A percentile compares a stretch with the other conserved stretches of the same genome.
These are phyloP conservation scores for Cygnus olor DNA, from an alignment of 2,797 vertebrate species.

Conservation along the genomic window DNA sequence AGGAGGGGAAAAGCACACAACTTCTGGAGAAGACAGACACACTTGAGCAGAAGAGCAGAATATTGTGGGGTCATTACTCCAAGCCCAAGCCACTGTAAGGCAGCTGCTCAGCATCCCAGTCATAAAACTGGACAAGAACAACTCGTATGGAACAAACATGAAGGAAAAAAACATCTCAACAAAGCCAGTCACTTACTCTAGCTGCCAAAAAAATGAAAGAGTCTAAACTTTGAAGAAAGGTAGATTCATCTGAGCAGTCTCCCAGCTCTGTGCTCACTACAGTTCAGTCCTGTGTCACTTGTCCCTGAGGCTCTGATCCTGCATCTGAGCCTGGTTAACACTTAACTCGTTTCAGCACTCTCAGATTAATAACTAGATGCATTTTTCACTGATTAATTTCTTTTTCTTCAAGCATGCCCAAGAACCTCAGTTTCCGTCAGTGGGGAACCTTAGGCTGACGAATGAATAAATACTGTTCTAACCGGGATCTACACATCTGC, in stretches of 20 bases:
- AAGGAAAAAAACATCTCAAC: neutral
- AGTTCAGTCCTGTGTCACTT: rapidly evolving
- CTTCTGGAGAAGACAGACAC: neutral
- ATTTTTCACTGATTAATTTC: neutral
- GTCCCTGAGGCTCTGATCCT: neutral
- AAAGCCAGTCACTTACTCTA: neutral
- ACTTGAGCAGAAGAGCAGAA: neutral
- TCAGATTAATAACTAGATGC: neutral
- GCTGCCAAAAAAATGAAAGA: neutral
- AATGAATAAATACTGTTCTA: neutral
- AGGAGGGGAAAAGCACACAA: neutral
- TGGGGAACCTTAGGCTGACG: neutral
- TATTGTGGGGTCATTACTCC: neutral
- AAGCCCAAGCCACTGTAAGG: neutral
- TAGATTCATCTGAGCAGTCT: neutral
- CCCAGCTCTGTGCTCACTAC: neutral
- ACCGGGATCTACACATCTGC: neutral
- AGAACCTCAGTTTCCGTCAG: neutral
- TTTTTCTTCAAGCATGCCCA: neutral
- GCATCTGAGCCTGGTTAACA: neutral
- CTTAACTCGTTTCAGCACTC: neutral
- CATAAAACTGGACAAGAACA: neutral
- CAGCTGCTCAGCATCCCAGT: neutral
- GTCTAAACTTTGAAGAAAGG: neutral
- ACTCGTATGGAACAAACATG: no score